Evolutionary conservation across 1,140 invertebrate species (phyloP), one percentile per base, ranked within the genome.

Genomic region (Hypsibius dujardini): DNA sequence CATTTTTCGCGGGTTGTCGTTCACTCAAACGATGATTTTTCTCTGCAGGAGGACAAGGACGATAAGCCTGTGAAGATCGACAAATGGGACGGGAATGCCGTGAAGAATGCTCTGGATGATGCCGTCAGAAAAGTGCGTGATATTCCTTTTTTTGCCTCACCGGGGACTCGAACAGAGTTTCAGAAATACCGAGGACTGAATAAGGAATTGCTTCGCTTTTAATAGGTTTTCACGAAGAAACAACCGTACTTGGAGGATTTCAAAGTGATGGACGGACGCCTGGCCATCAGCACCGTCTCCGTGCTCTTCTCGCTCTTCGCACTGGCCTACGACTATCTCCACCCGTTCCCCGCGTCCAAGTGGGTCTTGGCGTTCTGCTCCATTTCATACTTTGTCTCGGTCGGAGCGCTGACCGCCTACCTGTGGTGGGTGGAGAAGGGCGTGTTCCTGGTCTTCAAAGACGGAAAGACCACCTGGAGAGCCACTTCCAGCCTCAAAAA

Each of bases 351-450:
- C 46, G 84, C 88, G 76, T 98, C 94, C 46, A 88, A 85, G 76
- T 84, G 88, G 72, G 86, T 96, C 28, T 83, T 97, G 47, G 87
- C 95, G 62, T 82, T 88, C 67, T 96, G 93, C 80, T 93, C 95
- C 50, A 83, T 87, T 1, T 86, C 87, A 72, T 98, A 99, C 80
- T 98, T 98, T 80, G 79, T 94, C 46, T 82, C 98, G 74, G 98
- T 97, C 90, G 90, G 87, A 70, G 82, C 97, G 69, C 83, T 98
- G 28, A 95, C 95, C 40, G 75, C 97, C 1, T 98, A 98, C 79
- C 95, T 92, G 2, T 91, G 90, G 47, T 95, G 95, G 78, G 87
- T 90, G 76, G 95, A 98, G 81, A 95, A 95, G 79, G 92, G 93
- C 69, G 95, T 93, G 74, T 98, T 98, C 83, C 85, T 89, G 45